phyloP scores from a whole-genome alignment of 2,797 vertebrate species.

The Smutsia temminckii region DNA sequence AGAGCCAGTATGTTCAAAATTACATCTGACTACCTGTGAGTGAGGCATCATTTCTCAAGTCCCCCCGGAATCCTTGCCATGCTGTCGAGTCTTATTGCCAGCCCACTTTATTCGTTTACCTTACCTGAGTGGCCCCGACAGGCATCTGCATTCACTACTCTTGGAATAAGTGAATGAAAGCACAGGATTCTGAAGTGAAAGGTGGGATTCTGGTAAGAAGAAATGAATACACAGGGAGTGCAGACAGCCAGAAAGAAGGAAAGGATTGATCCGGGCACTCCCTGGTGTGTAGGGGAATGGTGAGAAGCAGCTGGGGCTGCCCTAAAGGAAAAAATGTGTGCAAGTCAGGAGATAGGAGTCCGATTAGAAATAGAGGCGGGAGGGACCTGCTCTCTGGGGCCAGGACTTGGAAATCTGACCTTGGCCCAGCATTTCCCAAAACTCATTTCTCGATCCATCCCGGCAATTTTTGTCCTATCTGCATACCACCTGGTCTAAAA shows the following conservation, averaged over 20 bases:
- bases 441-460: background rate
- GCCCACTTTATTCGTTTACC: background rate
- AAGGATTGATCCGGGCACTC: background rate
- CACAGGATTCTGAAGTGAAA: background rate
- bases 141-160: no score
- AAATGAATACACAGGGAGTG: background rate
- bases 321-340: fast-evolving
- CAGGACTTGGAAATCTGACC: background rate
- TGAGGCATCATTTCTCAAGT: background rate
- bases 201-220: background rate
- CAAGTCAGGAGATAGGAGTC: background rate
- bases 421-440: background rate
- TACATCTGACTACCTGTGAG: background rate
- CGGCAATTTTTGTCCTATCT: background rate
- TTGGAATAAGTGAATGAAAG: background rate
- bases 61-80: background rate
- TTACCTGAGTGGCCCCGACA: background rate
- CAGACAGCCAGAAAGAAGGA: background rate
- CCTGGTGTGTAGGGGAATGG: fast-evolving
- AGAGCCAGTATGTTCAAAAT: background rate
- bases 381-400: no score
- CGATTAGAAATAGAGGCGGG: background rate
- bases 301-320: fast-evolving
- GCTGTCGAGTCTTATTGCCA: background rate
- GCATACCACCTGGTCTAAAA: background rate